Conservation (phyloP, 1,140 invertebrate species). For the Gonioctena quinquepunctata region DNA sequence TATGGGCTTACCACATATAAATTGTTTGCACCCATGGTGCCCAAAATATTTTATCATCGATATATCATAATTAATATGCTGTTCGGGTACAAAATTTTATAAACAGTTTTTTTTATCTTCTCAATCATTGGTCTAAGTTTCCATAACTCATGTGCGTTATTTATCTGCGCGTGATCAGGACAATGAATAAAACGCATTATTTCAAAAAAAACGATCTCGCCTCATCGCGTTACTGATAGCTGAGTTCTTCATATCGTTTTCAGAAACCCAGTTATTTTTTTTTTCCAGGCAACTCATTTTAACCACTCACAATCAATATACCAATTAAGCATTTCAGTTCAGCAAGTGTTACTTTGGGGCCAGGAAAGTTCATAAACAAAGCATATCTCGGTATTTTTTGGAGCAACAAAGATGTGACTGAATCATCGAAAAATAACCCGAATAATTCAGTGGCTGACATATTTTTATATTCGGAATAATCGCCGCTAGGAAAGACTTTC, state of each 20-base stretch:
- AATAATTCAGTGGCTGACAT: too few species aligned
- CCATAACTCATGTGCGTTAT: constrained; percentile 18
- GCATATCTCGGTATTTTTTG: not conserved
- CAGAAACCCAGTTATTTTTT: constrained; percentile 45
- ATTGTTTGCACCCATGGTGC: constrained; percentile 38
- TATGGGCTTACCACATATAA: constrained; percentile 34
- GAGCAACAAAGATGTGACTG: not conserved
- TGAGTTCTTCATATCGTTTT: constrained; percentile 44
- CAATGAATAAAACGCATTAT: constrained; percentile 47
- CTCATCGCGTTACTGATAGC: constrained; percentile 43
- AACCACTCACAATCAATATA: constrained; percentile 28
- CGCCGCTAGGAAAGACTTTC: too few species aligned
- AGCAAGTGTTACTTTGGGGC: not conserved
- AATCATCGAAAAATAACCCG: not conserved
- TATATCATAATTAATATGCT: constrained; percentile 32
- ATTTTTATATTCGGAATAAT: too few species aligned
- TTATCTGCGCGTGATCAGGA: constrained; percentile 26
- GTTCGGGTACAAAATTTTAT: constrained; percentile 7
- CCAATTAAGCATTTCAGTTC: not conserved
- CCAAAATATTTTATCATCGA: constrained; percentile 42
- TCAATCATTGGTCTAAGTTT: constrained; percentile 25
- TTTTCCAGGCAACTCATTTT: constrained; percentile 45
- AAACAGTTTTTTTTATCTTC: constrained; percentile 23
- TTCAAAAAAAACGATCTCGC: constrained; percentile 44
- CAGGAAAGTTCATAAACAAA: not conserved